Base-by-base conservation (phyloP, 2,888 invertebrate species). In the Orchesella flavescens region DNA sequence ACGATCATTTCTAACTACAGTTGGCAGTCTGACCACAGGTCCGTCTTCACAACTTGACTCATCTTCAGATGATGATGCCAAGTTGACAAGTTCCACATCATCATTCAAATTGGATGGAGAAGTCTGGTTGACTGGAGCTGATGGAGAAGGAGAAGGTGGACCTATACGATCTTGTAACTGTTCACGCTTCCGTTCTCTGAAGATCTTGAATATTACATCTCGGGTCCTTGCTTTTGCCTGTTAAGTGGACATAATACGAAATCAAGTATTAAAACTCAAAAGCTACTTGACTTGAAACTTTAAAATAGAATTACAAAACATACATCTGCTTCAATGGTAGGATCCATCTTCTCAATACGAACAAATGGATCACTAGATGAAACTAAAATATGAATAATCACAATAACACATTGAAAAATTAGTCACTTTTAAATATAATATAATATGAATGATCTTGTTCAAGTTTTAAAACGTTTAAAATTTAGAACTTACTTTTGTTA, bases 61-160 rank as follows among this genome's bases (percentile, higher is more conserved):
- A 43, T 81, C 81, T 0, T 74, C 80, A 4, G 73, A 68, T 1
- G 79, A 73, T 0, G 81, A 81, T 10, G 74, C 69, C 15, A 81
- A 69, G 53, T 74, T 69, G 1, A 81, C 74, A 0, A 59, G 12
- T 61, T 74, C 81, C 1, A 81, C 81, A 23, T 43, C 23, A 1
- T 21, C 55, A 12, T 55, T 13, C 5, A 19, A 9, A 10, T 44
- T 44, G 10, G 43, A n/a, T 1, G 0, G 15, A 66, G 13, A 13
- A 21, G 49, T 43, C 12, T 68, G 1, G 12, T 34, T 68, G 10
- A n/a, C 15, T n/a, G n/a, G n/a, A 53, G 53, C 17, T 53, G 2
- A 3, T 53, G 53, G 2, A 15, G n/a, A 2, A n/a, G 53, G n/a
- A 17, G 53, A 10, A 1, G 53, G 17, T 9, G 2, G 1, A 49